phyloP scores from a whole-genome alignment of 2,113 vertebrate species.

The Leptobrachium ailaonicum region DNA sequence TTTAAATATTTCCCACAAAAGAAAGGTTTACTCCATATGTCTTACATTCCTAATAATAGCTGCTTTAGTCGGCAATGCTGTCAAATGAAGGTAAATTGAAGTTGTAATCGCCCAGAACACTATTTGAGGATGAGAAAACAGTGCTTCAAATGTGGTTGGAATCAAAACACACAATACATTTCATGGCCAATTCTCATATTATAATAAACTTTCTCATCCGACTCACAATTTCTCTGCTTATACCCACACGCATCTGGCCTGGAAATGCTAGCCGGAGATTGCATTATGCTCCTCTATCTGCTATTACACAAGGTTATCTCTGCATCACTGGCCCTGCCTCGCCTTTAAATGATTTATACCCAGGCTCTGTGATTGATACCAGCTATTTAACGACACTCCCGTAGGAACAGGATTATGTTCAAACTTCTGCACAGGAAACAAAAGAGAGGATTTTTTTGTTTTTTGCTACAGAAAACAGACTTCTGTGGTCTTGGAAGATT shows the following conservation, averaged over 20 bases:
- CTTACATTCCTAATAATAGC: conserved; percentile 32
- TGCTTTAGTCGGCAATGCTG: conserved; percentile 21
- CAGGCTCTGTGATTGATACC: conserved; percentile 35
- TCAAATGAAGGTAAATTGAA: conserved; percentile 40
- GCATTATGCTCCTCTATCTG: conserved; percentile 38
- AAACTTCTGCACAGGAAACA: conserved; percentile 33
- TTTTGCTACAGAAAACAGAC: too few relatives aligned
- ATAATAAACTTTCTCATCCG: conserved; percentile 46
- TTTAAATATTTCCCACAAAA: too few relatives aligned
- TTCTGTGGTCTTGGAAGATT: too few relatives aligned
- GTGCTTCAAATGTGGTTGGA: conserved; percentile 33
- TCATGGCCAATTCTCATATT: conserved; percentile 47
- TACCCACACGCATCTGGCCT: conserved; percentile 39
- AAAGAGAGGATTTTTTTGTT: background rate
- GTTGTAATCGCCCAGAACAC: conserved; percentile 44
- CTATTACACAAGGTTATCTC: conserved; percentile 48
- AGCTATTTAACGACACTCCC: conserved; percentile 45
- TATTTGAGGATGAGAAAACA: conserved; percentile 34
- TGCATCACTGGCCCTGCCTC: conserved; percentile 46
- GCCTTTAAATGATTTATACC: conserved; percentile 47
- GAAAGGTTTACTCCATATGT: conserved; percentile 16
- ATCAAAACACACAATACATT: conserved; percentile 46
- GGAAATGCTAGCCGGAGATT: conserved; percentile 39
- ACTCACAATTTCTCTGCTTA: conserved; percentile 41
- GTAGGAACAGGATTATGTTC: conserved; percentile 28